Evolutionary conservation across 2,797 vertebrate genomes (phyloP), one percentile per base, ranked within the genome.

Genomic region (Furcifer pardalis): DNA sequence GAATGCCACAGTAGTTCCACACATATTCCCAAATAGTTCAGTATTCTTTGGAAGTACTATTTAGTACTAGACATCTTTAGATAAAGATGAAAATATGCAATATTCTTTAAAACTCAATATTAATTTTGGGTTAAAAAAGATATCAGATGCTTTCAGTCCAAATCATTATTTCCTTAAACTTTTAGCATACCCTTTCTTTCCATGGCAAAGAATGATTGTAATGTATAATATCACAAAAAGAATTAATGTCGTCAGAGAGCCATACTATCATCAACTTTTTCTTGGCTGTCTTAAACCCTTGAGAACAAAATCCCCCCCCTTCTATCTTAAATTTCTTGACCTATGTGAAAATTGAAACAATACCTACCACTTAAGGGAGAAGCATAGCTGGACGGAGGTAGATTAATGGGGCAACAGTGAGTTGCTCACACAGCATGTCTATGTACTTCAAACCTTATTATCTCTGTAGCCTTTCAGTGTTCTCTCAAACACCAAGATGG

Each of bases 301-400:
- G 56, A n/a, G 37, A 46, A 59, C 68, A 17, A 12, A 17, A 69
- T 30, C 35, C 17, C n/a, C 12, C 40, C 30, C n/a, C n/a, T 46
- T 46, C 72, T 42, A 37, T 25, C 1, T 3, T 1, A 60, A 1
- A 78, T 83, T 56, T 27, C 17, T 84, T 88, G 10, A 78, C 78
- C 62, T 90, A 86, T 86, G 35, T n/a, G 7, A 9, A 0, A 0
- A 25, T 4, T 46, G 5, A 56, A 81, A 30, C 0, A 7, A 82
- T 89, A 42, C 15, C 81, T 30, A 65, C 49, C 8, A 35, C 5
- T 79, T 77, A 68, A 84, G 44, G 2, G 69, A 56, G 84, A 88
- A 86, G 65, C 79, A 72, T 52, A 0, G 30, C 59, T 80, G 8
- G 4, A 71, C 40, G 37, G 66, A 23, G 23, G 8, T 89, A 59